These are phyloP conservation scores for Limosa lapponica DNA, from an alignment of 2,797 vertebrate species.

Conservation along the genomic window DNA sequence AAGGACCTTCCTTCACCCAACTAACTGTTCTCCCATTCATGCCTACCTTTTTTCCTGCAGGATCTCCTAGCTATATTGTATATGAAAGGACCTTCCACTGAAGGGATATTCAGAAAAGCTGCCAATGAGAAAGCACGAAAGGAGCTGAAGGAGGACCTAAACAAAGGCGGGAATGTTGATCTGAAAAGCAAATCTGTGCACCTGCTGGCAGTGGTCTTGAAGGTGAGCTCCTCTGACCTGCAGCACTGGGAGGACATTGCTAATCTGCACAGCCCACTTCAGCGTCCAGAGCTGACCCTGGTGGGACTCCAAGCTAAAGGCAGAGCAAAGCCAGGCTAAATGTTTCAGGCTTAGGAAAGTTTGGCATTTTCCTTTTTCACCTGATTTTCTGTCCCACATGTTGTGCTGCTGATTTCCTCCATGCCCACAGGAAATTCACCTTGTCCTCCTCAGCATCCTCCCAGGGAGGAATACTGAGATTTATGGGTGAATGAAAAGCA, in stretches of 20 bases:
- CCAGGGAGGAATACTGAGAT: neutral
- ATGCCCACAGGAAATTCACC: neutral
- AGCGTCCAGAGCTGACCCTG: neutral
- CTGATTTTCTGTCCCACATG: neutral
- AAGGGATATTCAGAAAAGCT: constrained; percentile 92
- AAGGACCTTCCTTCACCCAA: neutral
- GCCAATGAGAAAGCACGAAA: constrained; percentile 89
- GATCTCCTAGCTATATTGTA: constrained; percentile 87
- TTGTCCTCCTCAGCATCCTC: neutral
- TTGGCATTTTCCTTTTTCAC: neutral
- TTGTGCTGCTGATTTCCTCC: neutral
- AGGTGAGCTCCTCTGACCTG: constrained; percentile 76
- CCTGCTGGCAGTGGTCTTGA: constrained; percentile 89
- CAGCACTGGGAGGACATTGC: neutral
- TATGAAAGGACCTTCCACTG: constrained; percentile 86
- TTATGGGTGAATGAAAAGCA: neutral
- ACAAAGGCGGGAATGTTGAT: constrained; percentile 80
- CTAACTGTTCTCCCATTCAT: neutral
- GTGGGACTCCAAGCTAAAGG: neutral
- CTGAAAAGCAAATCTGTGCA: constrained; percentile 82
- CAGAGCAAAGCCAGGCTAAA: neutral
- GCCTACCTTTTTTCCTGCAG: constrained; percentile 62
- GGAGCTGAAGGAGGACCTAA: constrained; percentile 88
- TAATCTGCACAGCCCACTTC: neutral
- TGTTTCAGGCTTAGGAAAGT: neutral